Evolutionary conservation across 2,113 vertebrate species (phyloP), one percentile per base, ranked within the genome.

Genomic region (Entelurus aequoreus): DNA sequence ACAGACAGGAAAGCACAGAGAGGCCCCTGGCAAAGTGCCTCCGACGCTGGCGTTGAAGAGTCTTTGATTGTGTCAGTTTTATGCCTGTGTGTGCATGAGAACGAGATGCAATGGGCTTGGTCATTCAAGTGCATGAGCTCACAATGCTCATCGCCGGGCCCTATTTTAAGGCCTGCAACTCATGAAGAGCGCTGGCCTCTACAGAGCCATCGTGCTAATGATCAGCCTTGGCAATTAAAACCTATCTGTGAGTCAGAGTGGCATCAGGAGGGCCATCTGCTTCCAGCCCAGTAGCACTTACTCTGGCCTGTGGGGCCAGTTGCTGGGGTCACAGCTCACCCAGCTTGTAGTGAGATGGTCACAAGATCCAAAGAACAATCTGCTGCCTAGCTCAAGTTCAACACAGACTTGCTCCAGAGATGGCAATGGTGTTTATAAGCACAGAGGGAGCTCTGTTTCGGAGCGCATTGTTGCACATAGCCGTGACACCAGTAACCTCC

Each of bases 241-340:
- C 63, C 82, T 82, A 79, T 86, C 76, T 86, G 82, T 86, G 84
- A 87, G 84, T 87, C 85, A 84, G 82, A 72, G 83, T 78, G 82
- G 85, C 83, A 84, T 86, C 87, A 77, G 84, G 83, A 84, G 85
- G 75, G 79, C 84, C 84, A 87, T 86, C 87, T 88, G 82, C 81
- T 84, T 79, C 57, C 78, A 84, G 78, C 81, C 75, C 81, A 81
- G 72, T 81, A 79, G 68, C 84, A 70, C 80, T 85, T 82, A 65
- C 72, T 82, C 56, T 62, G 78, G 84, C 77, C 80, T 81, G 75
- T 72, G 80, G 82, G 82, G 85, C 77, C 77, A 82, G 85, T 84
- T 77, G 82, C 80, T 69, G 77, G 83, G 83, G 80, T 86, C 85
- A 84, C 79, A 80, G 76, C 85, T 87, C 81, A 64, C 76, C 80